Evolutionary conservation across 2,888 invertebrate genomes (phyloP).

Genomic region (Chloroclysta siterata): DNA sequence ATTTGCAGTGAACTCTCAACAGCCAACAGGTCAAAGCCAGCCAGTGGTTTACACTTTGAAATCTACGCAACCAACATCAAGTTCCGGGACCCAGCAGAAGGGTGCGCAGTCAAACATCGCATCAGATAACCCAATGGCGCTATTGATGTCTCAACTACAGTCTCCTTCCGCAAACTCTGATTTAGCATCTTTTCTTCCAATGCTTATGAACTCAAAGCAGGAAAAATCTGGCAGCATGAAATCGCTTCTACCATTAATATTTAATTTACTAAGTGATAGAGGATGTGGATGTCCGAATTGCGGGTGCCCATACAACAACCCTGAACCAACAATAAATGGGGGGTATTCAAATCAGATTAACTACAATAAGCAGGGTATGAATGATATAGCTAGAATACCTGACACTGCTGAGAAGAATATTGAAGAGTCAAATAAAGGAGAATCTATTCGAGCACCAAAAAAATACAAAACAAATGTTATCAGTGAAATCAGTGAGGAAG

Average conservation of each 20-base stretch:
- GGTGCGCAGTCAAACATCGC: conserved; percentile 8
- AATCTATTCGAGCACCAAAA: conserved; percentile 6
- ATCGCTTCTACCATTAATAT: conserved; percentile 66
- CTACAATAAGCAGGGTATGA: conserved; percentile 44
- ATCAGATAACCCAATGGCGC: conserved; percentile 44
- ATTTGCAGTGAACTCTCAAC: conserved; percentile 32
- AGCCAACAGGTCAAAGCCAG: conserved; percentile 38
- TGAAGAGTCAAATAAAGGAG: conserved; percentile 15
- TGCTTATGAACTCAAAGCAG: conserved; percentile 41
- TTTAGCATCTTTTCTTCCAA: conserved; percentile 37
- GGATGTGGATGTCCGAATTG: conserved; percentile 56
- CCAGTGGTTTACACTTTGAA: conserved; percentile 48
- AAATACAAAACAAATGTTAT: conserved; percentile 38
- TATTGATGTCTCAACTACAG: conserved; percentile 49
- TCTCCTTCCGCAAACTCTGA: conserved; percentile 30
- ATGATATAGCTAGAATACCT: background rate
- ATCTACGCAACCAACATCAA: conserved; percentile 40
- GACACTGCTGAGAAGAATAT: conserved; percentile 3
- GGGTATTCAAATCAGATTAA: conserved; percentile 58
- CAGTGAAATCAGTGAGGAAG: conserved; percentile 48
- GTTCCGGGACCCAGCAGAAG: conserved; percentile 36
- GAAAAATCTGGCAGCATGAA: conserved; percentile 62
- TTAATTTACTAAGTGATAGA: conserved; percentile 68
- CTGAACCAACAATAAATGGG: conserved; percentile 49
- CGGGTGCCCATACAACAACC: conserved; percentile 46